These are phyloP conservation scores for Megalops atlanticus DNA, from an alignment of 2,113 vertebrate species.

Conservation along the genomic window DNA sequence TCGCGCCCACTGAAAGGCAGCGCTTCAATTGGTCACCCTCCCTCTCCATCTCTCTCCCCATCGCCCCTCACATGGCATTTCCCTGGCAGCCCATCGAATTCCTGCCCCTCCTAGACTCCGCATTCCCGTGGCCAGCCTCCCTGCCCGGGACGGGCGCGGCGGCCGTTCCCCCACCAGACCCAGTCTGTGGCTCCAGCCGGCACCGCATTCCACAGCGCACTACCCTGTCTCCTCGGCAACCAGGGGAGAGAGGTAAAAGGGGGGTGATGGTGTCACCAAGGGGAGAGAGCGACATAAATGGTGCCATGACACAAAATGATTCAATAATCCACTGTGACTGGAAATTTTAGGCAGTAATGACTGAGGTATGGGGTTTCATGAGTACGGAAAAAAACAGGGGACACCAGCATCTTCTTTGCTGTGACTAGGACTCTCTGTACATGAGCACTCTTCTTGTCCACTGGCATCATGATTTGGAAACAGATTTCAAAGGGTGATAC, in stretches of 20 bases:
- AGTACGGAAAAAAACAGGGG: not conserved
- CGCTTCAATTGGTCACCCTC: conserved; percentile 49
- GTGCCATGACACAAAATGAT: conserved; percentile 15
- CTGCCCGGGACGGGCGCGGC: conserved; percentile 57
- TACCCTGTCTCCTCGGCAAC: conserved; percentile 58
- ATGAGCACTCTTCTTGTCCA: no score
- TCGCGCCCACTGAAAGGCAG: conserved; percentile 56
- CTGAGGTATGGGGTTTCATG: not conserved
- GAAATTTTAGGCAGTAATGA: not conserved
- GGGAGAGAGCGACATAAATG: not conserved
- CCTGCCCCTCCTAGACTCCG: conserved; percentile 62
- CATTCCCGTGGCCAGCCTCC: conserved; percentile 72
- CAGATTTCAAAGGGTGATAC: not conserved
- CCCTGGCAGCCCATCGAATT: conserved; percentile 74
- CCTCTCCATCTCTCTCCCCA: conserved; percentile 56
- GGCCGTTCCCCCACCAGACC: conserved; percentile 58
- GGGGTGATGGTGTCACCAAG: not conserved
- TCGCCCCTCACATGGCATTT: conserved; percentile 73
- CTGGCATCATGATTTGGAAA: not conserved
- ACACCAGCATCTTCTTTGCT: not conserved
- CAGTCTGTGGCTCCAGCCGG: conserved; percentile 61
- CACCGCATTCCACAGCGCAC: conserved; percentile 67
- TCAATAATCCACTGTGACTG: not conserved
- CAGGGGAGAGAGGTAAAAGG: conserved; percentile 41
- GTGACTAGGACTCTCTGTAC: not conserved